Percentiles rank a stretch among this genome's conserved stretches.
These are phyloP conservation scores for Globodera rostochiensis DNA, from an alignment of 1,140 invertebrate species.

Conservation along the genomic window DNA sequence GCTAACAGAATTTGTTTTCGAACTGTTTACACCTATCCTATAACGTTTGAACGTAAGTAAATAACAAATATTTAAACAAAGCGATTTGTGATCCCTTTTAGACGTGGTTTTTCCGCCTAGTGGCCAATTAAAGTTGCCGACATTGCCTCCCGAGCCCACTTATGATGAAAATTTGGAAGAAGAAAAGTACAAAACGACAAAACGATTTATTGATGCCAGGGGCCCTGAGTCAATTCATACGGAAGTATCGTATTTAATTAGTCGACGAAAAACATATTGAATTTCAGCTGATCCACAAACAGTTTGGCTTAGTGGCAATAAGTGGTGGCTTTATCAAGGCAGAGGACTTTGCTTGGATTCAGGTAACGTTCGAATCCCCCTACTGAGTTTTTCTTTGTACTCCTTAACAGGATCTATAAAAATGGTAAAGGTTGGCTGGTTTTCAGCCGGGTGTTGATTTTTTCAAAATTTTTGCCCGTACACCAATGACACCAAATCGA, in stretches of 20 bases:
- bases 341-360: slow-evolving; percentile 59
- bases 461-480: too few species aligned
- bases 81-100: slow-evolving; percentile 27
- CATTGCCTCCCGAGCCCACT: slow-evolving; percentile 57
- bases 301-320: slow-evolving; percentile 60
- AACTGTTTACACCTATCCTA: slow-evolving; percentile 27
- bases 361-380: slow-evolving; percentile 44
- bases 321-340: slow-evolving; percentile 55
- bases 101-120: slow-evolving; percentile 63
- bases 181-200: slow-evolving; percentile 49
- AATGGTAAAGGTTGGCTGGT: too few species aligned
- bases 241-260: slow-evolving; percentile 24
- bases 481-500: too few species aligned
- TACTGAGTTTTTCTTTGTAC: too few species aligned
- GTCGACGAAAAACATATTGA: background rate
- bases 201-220: slow-evolving; percentile 61
- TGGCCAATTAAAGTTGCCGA: slow-evolving; percentile 58
- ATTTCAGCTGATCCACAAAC: slow-evolving; percentile 55
- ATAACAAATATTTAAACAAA: background rate
- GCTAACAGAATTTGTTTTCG: background rate
- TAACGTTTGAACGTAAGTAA: slow-evolving; percentile 34
- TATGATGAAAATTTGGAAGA: slow-evolving; percentile 60
- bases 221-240: slow-evolving; percentile 62
- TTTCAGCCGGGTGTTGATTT: too few species aligned
- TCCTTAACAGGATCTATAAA: too few species aligned